A percentile compares a stretch with the other conserved stretches of the same genome.
These are phyloP conservation scores for Amblyjoppa proteus DNA, from an alignment of 2,888 invertebrate species.

Conservation along the genomic window DNA sequence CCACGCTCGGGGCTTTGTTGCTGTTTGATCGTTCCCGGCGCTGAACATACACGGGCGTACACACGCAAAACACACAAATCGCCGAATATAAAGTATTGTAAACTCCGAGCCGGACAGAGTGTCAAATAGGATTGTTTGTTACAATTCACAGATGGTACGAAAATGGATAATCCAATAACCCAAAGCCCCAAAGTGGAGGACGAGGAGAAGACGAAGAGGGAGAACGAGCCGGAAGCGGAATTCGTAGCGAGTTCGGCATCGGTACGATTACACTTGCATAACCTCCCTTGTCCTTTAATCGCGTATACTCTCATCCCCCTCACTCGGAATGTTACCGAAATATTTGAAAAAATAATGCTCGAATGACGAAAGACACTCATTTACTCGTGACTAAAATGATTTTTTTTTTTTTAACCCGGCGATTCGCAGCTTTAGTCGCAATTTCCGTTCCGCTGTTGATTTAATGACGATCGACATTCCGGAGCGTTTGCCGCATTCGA, in stretches of 20 bases:
- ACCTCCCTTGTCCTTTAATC: constrained; percentile 39
- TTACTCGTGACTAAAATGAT: background rate
- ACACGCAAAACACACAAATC: background rate
- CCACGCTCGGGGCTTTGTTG: constrained; percentile 22
- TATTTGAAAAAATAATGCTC: background rate
- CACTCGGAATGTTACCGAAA: background rate
- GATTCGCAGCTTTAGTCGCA: background rate
- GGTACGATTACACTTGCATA: constrained; percentile 61
- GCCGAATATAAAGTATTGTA: background rate
- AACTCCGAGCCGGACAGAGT: background rate
- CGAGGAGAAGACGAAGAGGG: constrained; percentile 71
- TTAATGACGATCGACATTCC: background rate
- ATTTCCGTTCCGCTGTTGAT: background rate
- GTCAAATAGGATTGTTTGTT: background rate
- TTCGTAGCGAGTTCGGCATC: constrained; percentile 49
- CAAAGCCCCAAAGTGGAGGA: constrained; percentile 72
- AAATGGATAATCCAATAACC: constrained; percentile 75
- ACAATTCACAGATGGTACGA: constrained; percentile 70
- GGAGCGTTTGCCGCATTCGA: background rate
- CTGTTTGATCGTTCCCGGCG: constrained; percentile 13
- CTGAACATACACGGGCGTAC: background rate
- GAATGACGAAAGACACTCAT: background rate
- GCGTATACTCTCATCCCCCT: background rate
- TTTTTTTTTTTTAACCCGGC: background rate
- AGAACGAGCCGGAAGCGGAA: constrained; percentile 67